Percentiles rank a stretch among this genome's conserved stretches.
Conservation (phyloP, 2,888 invertebrate genomes). For the Smittia sp. region DNA sequence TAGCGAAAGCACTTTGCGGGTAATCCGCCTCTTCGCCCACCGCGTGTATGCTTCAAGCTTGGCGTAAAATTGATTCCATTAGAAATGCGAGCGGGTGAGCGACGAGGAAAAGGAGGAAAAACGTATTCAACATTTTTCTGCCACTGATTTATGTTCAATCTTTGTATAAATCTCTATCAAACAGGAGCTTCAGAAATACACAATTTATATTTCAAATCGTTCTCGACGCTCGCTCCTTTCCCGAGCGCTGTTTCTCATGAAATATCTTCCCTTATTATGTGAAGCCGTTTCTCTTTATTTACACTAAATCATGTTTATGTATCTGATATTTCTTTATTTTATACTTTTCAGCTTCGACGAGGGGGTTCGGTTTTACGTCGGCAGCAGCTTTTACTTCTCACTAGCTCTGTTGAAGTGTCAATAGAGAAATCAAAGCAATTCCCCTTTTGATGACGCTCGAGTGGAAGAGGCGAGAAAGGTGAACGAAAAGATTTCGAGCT, state of each 20-base stretch:
- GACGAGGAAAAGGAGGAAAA: neutral
- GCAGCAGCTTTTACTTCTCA: neutral
- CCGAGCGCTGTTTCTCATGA: neutral
- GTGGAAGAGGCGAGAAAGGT: neutral
- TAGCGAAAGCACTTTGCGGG: too few species aligned
- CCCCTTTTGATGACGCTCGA: neutral
- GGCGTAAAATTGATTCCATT: neutral
- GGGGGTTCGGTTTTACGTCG: neutral
- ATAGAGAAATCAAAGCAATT: slow-evolving; percentile 1
- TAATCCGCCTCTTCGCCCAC: too few species aligned
- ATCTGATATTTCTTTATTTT: neutral
- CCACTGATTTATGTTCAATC: slow-evolving; percentile 25
- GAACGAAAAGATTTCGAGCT: too few species aligned
- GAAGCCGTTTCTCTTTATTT: neutral
- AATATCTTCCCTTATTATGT: slow-evolving; percentile 1
- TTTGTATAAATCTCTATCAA: slow-evolving; percentile 27
- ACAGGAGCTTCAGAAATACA: neutral
- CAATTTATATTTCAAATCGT: slow-evolving; percentile 9
- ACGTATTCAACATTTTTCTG: slow-evolving; percentile 8
- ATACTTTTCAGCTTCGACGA: neutral
- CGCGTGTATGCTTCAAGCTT: neutral
- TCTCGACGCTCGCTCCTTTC: neutral
- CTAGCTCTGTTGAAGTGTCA: slow-evolving; percentile 1
- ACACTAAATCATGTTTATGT: slow-evolving; percentile 9
- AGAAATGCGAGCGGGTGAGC: neutral